A percentile compares a stretch with the other conserved stretches of the same genome.
phyloP scores from a whole-genome alignment of 2,797 vertebrate species.

The Tympanoctomys barrerae region DNA sequence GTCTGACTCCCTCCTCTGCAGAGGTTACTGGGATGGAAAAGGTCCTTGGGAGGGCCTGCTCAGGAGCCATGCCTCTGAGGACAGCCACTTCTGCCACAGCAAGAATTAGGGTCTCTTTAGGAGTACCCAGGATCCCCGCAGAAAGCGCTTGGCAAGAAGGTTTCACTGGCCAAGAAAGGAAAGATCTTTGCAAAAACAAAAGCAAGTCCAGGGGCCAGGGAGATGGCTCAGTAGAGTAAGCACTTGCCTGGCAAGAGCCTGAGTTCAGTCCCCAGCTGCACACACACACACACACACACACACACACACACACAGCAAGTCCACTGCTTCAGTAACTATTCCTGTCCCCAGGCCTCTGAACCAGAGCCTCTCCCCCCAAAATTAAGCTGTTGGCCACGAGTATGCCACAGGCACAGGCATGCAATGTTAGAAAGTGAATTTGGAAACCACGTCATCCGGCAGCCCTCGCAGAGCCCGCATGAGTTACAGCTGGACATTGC shows the following conservation, averaged over 20 bases:
- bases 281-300: too few species aligned
- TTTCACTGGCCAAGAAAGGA: neutral
- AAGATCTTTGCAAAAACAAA: slow-evolving; percentile 14
- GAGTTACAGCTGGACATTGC: neutral
- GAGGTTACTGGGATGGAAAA: neutral
- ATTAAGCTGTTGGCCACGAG: neutral
- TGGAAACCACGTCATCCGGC: neutral
- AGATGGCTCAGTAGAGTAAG: too few species aligned
- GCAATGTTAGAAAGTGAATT: neutral
- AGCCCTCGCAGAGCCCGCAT: rapidly evolving
- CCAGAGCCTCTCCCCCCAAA: neutral
- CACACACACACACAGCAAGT: neutral
- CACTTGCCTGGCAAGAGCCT: too few species aligned
- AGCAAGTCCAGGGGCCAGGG: neutral
- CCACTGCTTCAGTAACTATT: neutral
- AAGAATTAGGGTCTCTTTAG: neutral
- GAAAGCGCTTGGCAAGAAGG: neutral
- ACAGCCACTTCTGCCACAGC: neutral
- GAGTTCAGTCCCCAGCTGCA: too few species aligned
- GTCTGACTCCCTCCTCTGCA: neutral
- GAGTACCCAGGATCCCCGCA: neutral
- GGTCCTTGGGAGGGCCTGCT: neutral
- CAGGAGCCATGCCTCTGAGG: slow-evolving; percentile 6
- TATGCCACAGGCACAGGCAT: neutral
- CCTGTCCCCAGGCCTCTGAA: neutral